These are phyloP conservation scores for Brachionus paranguensis DNA, from an alignment of 1,140 invertebrate species.

Conservation along the genomic window DNA sequence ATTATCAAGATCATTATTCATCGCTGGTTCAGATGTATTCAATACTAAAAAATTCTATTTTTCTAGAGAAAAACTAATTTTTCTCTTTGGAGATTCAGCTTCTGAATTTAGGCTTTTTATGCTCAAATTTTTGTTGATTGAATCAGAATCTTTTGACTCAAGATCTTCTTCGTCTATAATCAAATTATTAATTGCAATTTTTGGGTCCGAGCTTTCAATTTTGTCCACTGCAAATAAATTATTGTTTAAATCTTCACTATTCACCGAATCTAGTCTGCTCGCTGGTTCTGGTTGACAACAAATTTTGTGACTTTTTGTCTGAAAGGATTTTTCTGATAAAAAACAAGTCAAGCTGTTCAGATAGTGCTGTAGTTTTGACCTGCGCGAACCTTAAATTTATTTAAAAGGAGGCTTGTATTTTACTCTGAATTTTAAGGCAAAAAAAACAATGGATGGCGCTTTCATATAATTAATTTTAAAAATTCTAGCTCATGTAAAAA, in stretches of 20 bases:
- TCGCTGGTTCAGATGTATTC: neutral
- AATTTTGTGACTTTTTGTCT: neutral
- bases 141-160: neutral
- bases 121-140: neutral
- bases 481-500: too few species aligned
- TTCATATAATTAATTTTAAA: too few species aligned
- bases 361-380: too few species aligned
- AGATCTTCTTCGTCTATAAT: neutral
- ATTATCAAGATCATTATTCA: neutral
- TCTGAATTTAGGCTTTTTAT: neutral
- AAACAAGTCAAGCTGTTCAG: neutral
- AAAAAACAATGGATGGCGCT: too few species aligned
- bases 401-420: neutral
- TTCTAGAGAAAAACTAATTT: neutral
- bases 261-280: neutral
- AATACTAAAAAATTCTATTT: neutral
- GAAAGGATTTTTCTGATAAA: neutral
- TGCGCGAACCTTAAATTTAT: too few species aligned
- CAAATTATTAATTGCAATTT: neutral
- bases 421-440: neutral
- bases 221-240: neutral
- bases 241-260: neutral
- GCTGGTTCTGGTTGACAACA: neutral
- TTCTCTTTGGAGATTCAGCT: neutral
- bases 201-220: neutral